phyloP scores from a whole-genome alignment of 2,113 vertebrate genomes.

The Anguilla japonica region DNA sequence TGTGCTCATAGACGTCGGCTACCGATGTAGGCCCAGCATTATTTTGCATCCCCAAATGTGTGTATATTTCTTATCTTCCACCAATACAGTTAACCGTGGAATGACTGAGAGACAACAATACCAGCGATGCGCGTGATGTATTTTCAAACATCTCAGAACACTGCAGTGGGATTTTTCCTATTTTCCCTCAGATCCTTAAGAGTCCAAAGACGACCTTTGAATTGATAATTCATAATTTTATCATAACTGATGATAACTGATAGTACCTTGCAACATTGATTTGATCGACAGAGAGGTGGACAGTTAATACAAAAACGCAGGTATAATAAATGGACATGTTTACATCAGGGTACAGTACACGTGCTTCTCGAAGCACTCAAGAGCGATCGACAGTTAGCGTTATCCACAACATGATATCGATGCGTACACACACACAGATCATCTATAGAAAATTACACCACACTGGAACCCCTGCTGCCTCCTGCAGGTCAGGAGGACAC shows the following conservation, averaged over 20 bases:
- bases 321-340: conserved; percentile 46
- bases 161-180: conserved; percentile 38
- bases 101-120: conserved; percentile 49
- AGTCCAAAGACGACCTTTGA: too few relatives aligned
- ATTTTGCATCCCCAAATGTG: too few relatives aligned
- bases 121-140: conserved; percentile 55
- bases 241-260: conserved; percentile 22
- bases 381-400: conserved; percentile 32
- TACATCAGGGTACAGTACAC: conserved; percentile 42
- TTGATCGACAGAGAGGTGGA: conserved; percentile 26
- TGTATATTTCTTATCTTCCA: neutral
- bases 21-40: too few relatives aligned
- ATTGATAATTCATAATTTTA: too few relatives aligned
- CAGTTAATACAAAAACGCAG: conserved; percentile 30
- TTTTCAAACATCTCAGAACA: conserved; percentile 50
- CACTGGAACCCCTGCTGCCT: conserved; percentile 51
- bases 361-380: conserved; percentile 39
- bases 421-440: conserved; percentile 58
- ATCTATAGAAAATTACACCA: conserved; percentile 52
- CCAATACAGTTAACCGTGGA: conserved; percentile 39
- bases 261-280: conserved; percentile 47
- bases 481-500: conserved; percentile 40
- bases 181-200: conserved; percentile 38
- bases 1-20: too few relatives aligned
- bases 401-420: conserved; percentile 42